Percentiles rank a stretch among this genome's conserved stretches.
Conservation (phyloP, 1,140 invertebrate genomes). For the Eupristina koningsbergeri region DNA sequence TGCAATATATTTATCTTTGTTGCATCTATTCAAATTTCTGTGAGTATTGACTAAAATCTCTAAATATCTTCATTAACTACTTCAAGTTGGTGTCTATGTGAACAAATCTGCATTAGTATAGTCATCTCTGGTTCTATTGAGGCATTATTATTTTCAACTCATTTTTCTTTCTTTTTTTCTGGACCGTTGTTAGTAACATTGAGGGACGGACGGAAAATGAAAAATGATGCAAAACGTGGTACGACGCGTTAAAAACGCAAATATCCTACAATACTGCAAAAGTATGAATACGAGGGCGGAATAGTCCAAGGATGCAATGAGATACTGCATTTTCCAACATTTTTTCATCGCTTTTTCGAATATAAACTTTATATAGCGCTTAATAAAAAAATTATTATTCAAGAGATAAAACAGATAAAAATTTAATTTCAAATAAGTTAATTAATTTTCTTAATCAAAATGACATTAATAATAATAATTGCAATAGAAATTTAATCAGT, state of each 20-base stretch:
- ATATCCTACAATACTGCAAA: slow-evolving; percentile 22
- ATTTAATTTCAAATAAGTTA: no score
- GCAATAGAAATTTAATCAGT: no score
- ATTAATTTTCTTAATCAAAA: no score
- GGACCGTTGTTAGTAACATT: no score
- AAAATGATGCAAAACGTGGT: slow-evolving; percentile 7
- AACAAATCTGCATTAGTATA: not conserved
- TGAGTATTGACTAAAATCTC: not conserved
- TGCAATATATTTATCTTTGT: slow-evolving; percentile 36
- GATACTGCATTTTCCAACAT: not conserved
- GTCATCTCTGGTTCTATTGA: not conserved
- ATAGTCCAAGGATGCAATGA: not conserved
- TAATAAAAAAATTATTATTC: not conserved
- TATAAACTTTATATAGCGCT: not conserved
- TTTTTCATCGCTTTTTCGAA: not conserved
- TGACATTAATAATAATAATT: no score
- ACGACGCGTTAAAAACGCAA: slow-evolving; percentile 20
- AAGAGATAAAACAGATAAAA: not conserved
- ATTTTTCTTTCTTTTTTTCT: not conserved
- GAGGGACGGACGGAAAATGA: no score
- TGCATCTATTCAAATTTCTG: not conserved
- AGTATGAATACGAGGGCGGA: not conserved
- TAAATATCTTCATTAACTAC: not conserved
- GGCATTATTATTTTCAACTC: slow-evolving; percentile 12
- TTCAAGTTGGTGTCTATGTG: not conserved